Evolutionary conservation across 2,113 vertebrate species (phyloP).

Genomic region (Dolichotis patagonum): DNA sequence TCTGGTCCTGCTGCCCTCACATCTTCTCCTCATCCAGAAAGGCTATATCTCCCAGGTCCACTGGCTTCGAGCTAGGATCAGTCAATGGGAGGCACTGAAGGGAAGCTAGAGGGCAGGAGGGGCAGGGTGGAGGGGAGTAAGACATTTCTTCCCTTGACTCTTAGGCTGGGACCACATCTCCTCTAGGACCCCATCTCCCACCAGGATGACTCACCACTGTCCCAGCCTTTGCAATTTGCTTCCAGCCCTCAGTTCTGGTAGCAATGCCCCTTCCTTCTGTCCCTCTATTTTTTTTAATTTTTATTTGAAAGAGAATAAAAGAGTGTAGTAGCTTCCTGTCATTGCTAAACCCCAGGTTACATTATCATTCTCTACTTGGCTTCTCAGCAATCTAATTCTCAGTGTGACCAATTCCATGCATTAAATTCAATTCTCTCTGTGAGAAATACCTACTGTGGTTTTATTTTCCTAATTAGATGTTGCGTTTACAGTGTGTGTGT

Average conservation of each 20-base stretch:
- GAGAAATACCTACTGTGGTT: conserved; percentile 38
- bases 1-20: not conserved
- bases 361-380: not conserved
- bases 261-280: not conserved
- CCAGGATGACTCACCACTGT: not conserved
- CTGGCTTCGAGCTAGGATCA: not conserved
- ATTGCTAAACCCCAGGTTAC: not conserved
- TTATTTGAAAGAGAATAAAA: too few relatives aligned
- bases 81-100: not conserved
- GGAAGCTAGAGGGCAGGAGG: not conserved
- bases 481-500: not conserved
- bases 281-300: conserved; percentile 7
- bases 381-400: not conserved
- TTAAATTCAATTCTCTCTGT: conserved; percentile 26
- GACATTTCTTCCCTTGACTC: not conserved
- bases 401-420: not conserved
- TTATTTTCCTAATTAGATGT: conserved; percentile 28
- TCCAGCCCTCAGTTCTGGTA: not conserved
- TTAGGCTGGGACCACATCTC: not conserved
- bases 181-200: not conserved
- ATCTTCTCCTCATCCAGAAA: not conserved
- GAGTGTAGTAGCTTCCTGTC: not conserved
- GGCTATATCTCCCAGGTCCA: not conserved
- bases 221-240: not conserved
- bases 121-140: not conserved